Base-by-base conservation (phyloP, 2,113 vertebrate genomes). In the Tympanuchus pallidicinctus region DNA sequence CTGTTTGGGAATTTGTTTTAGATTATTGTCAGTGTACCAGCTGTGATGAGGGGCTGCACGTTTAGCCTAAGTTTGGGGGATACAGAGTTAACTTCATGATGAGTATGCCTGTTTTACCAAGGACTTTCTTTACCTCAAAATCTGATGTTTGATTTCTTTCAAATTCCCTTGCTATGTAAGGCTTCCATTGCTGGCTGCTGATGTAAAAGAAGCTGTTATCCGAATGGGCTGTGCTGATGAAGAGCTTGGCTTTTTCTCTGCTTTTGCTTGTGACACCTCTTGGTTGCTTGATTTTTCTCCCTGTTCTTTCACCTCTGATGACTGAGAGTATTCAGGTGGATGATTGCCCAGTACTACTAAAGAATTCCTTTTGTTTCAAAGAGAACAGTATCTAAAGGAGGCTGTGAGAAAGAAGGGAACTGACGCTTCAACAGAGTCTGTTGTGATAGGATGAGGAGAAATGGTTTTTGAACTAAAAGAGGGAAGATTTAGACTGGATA, bases 31-130 rank as follows among this genome's bases (percentile, higher is more conserved):
- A 28, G 11, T 20, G 43, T 36, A 27, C 36, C 17, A 16, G 20
- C 18, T 60, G 38, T 0, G 0, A 1, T 25, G 66, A 71, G 34
- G 30, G 38, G 28, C 36, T 42, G 1, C 7, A 4, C 7, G 2
- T 70, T 74, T 64, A 75, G 27, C n/a, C 32, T 71, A 48, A 77
- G 47, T 70, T 71, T 61, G 65, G 22, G 12, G 15, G 42, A 11
- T 6, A 36, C 4, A 40, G 17, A n/a, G 11, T 43, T 66, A 52
- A 59, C 24, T 63, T 61, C 24, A 43, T 3, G 7, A 64, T 42
- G 47, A 65, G 50, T 38, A 12, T 18, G 24, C 5, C 8, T 11
- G 10, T 66, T 71, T 80, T 36, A 42, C 47, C 34, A 56, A 61
- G 65, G 40, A 10, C 25, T 3, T 61, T 80, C 42, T 20, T 80